Evolutionary conservation across 2,113 vertebrate genomes (phyloP).

Genomic region (Gobio gobio): DNA sequence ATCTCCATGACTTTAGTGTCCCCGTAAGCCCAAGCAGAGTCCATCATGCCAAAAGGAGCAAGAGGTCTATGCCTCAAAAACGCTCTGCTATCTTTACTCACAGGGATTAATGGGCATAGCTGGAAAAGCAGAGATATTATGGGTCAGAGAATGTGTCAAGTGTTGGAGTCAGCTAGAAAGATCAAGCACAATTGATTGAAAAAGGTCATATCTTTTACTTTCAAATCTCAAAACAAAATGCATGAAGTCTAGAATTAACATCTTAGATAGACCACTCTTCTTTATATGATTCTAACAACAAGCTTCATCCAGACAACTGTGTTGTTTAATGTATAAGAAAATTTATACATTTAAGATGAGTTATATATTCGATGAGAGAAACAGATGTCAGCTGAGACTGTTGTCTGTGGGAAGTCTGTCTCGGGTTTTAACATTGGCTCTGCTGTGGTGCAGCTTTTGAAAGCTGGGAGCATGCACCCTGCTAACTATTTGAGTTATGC

Average conservation of each 20-base stretch:
- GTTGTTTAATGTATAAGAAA: background rate
- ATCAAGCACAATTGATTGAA: too few relatives aligned
- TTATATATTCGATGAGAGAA: constrained; percentile 33
- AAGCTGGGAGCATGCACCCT: constrained; percentile 91
- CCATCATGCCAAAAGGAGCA: constrained; percentile 6
- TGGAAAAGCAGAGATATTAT: constrained; percentile 39
- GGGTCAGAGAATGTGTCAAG: background rate
- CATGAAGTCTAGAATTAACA: background rate
- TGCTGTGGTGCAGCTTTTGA: constrained; percentile 76
- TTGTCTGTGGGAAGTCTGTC: constrained; percentile 68
- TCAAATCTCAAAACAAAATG: constrained; percentile 4
- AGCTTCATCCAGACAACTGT: background rate
- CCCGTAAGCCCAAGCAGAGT: background rate
- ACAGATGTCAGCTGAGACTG: constrained; percentile 61
- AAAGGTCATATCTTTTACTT: background rate
- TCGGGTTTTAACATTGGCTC: constrained; percentile 77
- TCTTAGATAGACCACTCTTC: background rate
- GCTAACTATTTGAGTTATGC: constrained; percentile 99
- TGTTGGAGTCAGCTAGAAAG: background rate
- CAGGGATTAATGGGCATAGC: background rate
- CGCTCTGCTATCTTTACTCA: constrained; percentile 38
- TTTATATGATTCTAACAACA: background rate
- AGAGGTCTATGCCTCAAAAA: constrained; percentile 26
- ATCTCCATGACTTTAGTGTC: background rate
- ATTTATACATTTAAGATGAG: background rate